These are phyloP conservation scores for Isaurus tuberculatus DNA, from an alignment of 92 coral and sea anemone genomes.

Conservation along the genomic window DNA sequence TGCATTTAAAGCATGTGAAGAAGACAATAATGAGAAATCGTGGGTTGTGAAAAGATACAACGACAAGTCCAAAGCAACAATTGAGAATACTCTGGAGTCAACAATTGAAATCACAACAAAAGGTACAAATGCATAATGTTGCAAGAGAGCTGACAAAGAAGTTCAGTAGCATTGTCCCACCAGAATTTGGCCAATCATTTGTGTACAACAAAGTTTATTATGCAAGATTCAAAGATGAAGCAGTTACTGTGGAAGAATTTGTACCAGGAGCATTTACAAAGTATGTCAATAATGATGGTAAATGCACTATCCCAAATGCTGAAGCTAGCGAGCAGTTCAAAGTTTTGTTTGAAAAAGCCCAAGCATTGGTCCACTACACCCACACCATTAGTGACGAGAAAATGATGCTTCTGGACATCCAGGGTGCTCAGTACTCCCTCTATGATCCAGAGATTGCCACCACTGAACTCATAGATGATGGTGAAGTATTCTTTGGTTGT, in stretches of 20 bases:
- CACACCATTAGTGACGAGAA: no score
- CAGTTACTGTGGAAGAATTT: slow-evolving; percentile 78
- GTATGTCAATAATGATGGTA: slow-evolving; percentile 71
- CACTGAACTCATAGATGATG: no score
- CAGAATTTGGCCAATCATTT: slow-evolving; percentile 72
- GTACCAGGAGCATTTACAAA: slow-evolving; percentile 73
- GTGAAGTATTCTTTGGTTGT: no score
- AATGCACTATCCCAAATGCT: slow-evolving; percentile 51
- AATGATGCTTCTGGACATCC: no score
- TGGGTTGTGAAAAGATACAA: slow-evolving; percentile 77
- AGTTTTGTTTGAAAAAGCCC: slow-evolving; percentile 71
- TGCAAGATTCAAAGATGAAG: slow-evolving; percentile 55
- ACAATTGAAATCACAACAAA: slow-evolving; percentile 38
- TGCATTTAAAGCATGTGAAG: slow-evolving; percentile 69
- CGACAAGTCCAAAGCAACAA: slow-evolving; percentile 59
- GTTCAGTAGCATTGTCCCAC: slow-evolving; percentile 57
- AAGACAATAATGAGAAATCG: slow-evolving; percentile 43
- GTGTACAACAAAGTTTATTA: slow-evolving; percentile 68
- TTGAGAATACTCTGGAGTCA: slow-evolving; percentile 54
- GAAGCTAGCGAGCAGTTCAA: slow-evolving; percentile 51
- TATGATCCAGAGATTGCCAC: no score
- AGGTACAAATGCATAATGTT: slow-evolving; percentile 83
- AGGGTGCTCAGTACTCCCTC: no score
- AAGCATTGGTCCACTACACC: neutral
- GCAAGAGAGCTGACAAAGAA: slow-evolving; percentile 65